Evolutionary conservation across 2,797 vertebrate genomes (phyloP).

Genomic region (Tamandua tetradactyla): DNA sequence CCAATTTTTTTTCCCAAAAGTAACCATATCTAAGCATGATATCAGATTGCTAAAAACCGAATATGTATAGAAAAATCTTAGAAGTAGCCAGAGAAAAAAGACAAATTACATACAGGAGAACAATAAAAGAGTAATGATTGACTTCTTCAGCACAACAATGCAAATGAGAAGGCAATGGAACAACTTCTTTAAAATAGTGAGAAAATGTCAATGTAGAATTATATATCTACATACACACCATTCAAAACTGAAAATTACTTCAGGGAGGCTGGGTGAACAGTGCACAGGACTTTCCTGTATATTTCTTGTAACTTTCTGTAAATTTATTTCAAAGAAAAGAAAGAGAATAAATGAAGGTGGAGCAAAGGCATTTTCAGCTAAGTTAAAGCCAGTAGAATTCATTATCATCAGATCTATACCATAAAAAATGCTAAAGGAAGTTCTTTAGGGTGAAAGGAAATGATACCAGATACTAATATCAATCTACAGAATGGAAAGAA

Average conservation of each 20-base stretch:
- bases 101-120: too few species aligned
- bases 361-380: conserved; percentile 26
- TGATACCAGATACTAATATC: background rate
- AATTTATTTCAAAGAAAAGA: background rate
- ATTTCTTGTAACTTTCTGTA: background rate
- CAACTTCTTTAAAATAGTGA: too few species aligned
- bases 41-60: too few species aligned
- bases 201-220: too few species aligned
- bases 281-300: background rate
- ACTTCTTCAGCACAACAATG: too few species aligned
- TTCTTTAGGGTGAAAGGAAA: background rate
- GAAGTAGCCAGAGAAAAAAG: too few species aligned
- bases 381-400: background rate
- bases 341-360: background rate
- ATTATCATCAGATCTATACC: background rate
- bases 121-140: too few species aligned
- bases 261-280: background rate
- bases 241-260: background rate
- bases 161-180: too few species aligned
- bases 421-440: background rate
- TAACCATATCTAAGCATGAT: too few species aligned
- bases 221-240: background rate
- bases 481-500: background rate
- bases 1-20: too few species aligned
- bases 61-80: too few species aligned